Conservation (phyloP, 2,797 vertebrate species). For the Borostomias antarcticus region DNA sequence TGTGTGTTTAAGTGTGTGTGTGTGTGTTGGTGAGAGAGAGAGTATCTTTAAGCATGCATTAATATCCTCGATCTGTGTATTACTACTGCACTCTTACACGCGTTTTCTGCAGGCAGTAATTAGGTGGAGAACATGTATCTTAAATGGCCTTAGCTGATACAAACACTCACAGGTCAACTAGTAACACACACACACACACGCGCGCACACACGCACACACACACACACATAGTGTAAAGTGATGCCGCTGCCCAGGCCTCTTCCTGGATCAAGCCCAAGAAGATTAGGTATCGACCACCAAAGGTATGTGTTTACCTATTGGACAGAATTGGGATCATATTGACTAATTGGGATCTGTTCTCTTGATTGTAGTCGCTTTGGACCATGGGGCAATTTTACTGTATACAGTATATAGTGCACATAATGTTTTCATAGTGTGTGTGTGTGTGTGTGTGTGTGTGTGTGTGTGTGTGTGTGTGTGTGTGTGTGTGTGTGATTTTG, state of each 20-base stretch:
- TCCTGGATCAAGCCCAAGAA: conserved; percentile 39
- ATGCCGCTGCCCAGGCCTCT: conserved; percentile 40
- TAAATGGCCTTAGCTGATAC: conserved; percentile 45
- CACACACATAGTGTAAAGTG: conserved; percentile 37
- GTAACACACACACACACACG: not conserved
- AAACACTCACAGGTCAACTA: conserved; percentile 33
- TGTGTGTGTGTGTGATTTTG: no score
- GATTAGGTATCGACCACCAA: conserved; percentile 40
- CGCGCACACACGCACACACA: not conserved
- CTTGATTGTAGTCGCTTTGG: not conserved
- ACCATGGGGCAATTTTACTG: not conserved
- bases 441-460: conserved; percentile 19
- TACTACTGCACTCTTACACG: not conserved
- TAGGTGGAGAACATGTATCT: conserved; percentile 42
- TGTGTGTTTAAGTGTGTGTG: not conserved
- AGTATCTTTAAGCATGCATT: not conserved
- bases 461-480: conserved; percentile 21
- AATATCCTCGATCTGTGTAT: no score
- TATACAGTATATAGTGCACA: not conserved
- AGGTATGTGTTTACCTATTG: conserved; percentile 8
- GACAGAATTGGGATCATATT: not conserved
- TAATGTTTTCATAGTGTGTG: not conserved
- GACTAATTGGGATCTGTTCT: conserved; percentile 8
- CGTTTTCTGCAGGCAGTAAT: conserved; percentile 4
- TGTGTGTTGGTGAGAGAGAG: not conserved